Base-by-base conservation (phyloP, 1,140 invertebrate species). In the Lordiphosa stackelbergi region DNA sequence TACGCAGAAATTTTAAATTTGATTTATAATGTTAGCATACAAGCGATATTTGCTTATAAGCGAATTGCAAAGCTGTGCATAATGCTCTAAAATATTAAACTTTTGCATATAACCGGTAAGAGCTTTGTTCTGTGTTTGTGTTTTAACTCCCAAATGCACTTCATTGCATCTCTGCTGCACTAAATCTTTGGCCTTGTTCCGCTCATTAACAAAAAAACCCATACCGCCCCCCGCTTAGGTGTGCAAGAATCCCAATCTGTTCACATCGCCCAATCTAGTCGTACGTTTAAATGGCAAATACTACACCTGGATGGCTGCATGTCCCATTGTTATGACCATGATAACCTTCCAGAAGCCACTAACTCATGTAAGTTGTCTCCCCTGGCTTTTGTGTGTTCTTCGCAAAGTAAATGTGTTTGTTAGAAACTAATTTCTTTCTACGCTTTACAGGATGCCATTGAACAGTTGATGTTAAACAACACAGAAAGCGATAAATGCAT, bases 221-320 rank as follows among this genome's bases (percentile, higher is more conserved):
- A n/a, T n/a, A n/a, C n/a, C n/a, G n/a, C n/a, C n/a, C n/a, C n/a
- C n/a, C n/a, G n/a, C n/a, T n/a, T n/a, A n/a, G 87, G 92, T 98
- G 63, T 93, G 92, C 84, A 90, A 93, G 56, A 94, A 96, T 88
- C 94, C 95, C 35, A 91, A 90, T 58, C 86, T 97, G 41, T 91
- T 96, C 41, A 91, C 93, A 53, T 94, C 96, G 88, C 94, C 95
- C 13, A 94, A 95, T 85, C 90, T 99, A 51, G 93, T 98, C 12
- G 93, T 98, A 59, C 93, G 95, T 81, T 92, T 98, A 34, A 94
- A 93, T 75, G 93, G 93, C 57, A 95, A 96, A 89, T 95, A 92
- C 88, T 95, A 96, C 89, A 95, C 93, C 78, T 98, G 97, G 96
- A 88, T 92, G 51, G 92, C 93, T 38, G 97, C 96, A 57, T 94